Percentiles rank a stretch among this genome's conserved stretches.
phyloP scores from a whole-genome alignment of 30 jellyfish, hydroid and myxozoan species.

The Phacellophora camtschatica region DNA sequence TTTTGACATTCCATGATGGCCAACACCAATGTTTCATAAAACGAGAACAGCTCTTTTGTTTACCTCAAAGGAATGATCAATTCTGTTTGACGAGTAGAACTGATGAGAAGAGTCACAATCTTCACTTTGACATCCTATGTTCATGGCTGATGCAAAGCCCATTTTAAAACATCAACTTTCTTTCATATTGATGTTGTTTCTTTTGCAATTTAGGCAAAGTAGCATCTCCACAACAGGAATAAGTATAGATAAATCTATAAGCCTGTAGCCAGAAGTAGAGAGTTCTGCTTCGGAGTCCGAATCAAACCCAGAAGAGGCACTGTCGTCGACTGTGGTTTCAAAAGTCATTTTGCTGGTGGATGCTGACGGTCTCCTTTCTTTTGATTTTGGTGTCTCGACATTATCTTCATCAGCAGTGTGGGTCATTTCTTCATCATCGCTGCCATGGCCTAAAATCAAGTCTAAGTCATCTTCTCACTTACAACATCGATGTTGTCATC shows the following conservation, averaged over 20 bases:
- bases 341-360: neutral
- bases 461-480: no score
- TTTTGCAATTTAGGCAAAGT: neutral
- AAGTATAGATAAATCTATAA: neutral
- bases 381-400: neutral
- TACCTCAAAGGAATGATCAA: constrained; percentile 12
- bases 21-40: constrained; percentile 6
- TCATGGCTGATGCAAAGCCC: neutral
- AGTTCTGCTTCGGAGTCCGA: neutral
- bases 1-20: no score
- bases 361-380: neutral
- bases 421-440: no score
- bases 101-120: neutral
- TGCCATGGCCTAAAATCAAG: no score
- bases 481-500: no score
- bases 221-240: neutral
- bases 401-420: neutral
- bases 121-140: neutral
- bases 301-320: neutral
- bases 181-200: neutral
- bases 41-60: neutral
- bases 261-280: neutral
- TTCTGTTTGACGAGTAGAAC: neutral
- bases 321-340: neutral
- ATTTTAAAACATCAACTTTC: neutral